phyloP scores from a whole-genome alignment of 2,888 invertebrate genomes.

The Lapara coniferarum region DNA sequence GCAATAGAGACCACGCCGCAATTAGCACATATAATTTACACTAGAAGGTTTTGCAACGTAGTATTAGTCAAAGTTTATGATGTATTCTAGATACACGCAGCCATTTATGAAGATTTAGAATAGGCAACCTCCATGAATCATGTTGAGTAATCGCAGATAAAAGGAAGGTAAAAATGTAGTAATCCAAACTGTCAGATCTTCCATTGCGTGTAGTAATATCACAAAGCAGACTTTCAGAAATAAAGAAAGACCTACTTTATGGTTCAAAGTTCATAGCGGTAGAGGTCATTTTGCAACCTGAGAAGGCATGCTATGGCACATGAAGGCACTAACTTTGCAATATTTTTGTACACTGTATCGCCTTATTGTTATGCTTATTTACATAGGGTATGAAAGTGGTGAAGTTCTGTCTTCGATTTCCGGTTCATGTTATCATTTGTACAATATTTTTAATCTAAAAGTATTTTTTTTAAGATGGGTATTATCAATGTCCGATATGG shows the following conservation, averaged over 20 bases:
- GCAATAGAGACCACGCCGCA: too few species aligned
- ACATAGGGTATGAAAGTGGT: too few species aligned
- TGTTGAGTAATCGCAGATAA: background rate
- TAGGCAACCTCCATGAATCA: background rate
- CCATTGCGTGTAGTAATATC: background rate
- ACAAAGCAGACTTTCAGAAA: background rate
- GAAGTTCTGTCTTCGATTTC: too few species aligned
- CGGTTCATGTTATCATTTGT: too few species aligned
- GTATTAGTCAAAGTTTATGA: background rate
- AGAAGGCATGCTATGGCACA: background rate
- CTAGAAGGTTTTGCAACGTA: background rate
- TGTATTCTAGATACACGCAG: too few species aligned
- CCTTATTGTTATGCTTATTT: too few species aligned
- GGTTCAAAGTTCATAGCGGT: conserved; percentile 6
- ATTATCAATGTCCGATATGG: too few species aligned
- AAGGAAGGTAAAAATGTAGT: background rate
- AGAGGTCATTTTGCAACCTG: conserved; percentile 4
- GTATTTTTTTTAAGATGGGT: too few species aligned
- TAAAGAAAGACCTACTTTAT: background rate
- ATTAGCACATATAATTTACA: too few species aligned
- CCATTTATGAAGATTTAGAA: background rate
- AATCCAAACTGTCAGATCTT: background rate
- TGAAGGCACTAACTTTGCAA: background rate
- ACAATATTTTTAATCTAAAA: too few species aligned
- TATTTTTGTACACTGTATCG: background rate